A percentile compares a stretch with the other conserved stretches of the same genome.
Evolutionary conservation across 2,113 vertebrate species (phyloP).

Genomic region (Tragelaphus scriptus): DNA sequence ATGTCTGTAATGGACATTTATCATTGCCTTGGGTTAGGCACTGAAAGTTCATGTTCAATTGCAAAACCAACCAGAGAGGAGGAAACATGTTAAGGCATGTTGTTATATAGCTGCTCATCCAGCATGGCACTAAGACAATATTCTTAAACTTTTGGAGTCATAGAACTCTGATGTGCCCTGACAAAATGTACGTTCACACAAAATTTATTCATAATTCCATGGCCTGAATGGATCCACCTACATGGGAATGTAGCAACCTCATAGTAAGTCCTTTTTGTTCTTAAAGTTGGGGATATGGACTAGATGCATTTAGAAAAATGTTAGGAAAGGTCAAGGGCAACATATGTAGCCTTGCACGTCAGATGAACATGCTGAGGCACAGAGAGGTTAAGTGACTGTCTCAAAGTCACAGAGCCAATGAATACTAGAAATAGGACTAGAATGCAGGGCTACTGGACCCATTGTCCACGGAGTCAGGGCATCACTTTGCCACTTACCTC

Average conservation of each 20-base stretch:
- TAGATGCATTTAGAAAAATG: neutral
- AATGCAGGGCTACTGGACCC: neutral
- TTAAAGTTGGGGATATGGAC: neutral
- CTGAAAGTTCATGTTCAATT: neutral
- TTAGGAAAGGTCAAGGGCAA: neutral
- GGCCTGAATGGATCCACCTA: neutral
- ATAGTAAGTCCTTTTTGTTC: neutral
- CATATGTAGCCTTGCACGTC: neutral
- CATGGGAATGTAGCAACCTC: neutral
- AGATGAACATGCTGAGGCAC: neutral
- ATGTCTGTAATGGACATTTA: neutral
- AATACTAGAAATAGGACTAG: neutral
- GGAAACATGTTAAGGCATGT: neutral
- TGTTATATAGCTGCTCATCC: neutral
- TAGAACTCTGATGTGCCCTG: neutral
- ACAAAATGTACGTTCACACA: neutral
- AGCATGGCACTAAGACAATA: neutral
- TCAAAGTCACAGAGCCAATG: neutral
- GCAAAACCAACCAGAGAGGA: neutral
- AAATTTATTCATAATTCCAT: neutral
- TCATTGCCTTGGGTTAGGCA: neutral
- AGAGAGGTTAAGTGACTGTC: neutral
- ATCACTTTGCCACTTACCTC: neutral
- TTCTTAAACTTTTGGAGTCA: neutral
- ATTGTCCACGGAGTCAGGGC: neutral